Conservation (phyloP, 92 coral and sea anemone species). For the Phenganax marumi region DNA sequence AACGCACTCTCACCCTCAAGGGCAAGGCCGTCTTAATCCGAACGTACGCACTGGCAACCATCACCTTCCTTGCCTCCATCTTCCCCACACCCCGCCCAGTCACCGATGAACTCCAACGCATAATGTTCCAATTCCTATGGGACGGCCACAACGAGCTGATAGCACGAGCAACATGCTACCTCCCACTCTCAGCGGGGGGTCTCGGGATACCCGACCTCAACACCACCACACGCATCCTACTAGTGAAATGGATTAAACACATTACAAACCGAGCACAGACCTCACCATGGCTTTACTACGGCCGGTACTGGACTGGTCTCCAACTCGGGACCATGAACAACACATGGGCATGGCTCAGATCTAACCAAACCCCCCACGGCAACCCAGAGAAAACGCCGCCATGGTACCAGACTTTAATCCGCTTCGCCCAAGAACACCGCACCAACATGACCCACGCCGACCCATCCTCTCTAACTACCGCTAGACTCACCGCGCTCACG, state of each 20-base stretch:
- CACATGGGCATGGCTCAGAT: neutral
- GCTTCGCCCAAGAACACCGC: neutral
- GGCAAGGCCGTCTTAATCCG: constrained; percentile 44
- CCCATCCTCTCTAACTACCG: neutral
- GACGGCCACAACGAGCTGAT: constrained; percentile 8
- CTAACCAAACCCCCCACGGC: neutral
- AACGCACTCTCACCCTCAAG: constrained; percentile 20
- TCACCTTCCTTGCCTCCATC: constrained; percentile 52
- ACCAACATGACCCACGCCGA: neutral
- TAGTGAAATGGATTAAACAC: neutral
- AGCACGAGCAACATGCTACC: neutral
- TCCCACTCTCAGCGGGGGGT: neutral
- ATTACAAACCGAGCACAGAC: neutral
- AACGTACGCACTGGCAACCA: constrained; percentile 45
- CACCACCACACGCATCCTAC: neutral
- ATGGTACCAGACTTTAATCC: neutral
- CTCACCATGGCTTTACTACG: neutral
- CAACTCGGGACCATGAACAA: neutral
- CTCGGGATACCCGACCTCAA: neutral
- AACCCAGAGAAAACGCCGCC: neutral
- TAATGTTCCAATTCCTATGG: constrained; percentile 40
- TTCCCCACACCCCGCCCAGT: constrained; percentile 43
- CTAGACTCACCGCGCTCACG: neutral
- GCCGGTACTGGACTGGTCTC: neutral
- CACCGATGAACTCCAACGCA: neutral